Evolutionary conservation across 2,113 vertebrate species (phyloP).

Genomic region (Barbus barbus): DNA sequence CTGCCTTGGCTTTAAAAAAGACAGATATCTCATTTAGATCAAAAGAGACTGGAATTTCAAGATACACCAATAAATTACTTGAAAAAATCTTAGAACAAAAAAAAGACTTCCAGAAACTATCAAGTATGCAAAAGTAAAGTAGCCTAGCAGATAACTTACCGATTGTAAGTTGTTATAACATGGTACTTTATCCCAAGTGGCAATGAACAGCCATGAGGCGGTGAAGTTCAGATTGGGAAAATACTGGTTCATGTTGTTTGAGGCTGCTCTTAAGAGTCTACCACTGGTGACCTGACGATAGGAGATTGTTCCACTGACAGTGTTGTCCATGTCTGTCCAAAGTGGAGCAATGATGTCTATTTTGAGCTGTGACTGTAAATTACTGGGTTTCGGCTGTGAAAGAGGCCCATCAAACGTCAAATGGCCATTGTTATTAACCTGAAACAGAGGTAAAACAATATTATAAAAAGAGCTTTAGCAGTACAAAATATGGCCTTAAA

Average conservation of each 20-base stretch:
- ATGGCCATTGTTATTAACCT: background rate
- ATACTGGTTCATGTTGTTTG: conserved; percentile 2
- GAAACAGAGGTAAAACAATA: background rate
- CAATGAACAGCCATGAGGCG: conserved; percentile 34
- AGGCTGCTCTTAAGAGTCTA: background rate
- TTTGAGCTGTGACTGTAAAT: background rate
- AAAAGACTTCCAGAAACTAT: no score
- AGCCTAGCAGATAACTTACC: background rate
- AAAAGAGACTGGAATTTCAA: background rate
- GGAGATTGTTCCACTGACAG: background rate
- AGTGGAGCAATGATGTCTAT: conserved; percentile 34
- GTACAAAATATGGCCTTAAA: background rate
- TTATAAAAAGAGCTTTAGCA: background rate
- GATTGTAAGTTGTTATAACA: background rate
- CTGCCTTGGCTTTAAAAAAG: background rate
- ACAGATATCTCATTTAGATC: background rate
- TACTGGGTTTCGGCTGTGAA: background rate
- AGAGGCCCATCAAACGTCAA: conserved; percentile 5
- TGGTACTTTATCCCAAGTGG: conserved; percentile 16
- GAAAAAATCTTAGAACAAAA: no score
- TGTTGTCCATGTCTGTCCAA: conserved; percentile 20
- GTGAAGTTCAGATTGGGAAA: background rate
- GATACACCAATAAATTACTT: no score
- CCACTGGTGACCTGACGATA: conserved; percentile 36
- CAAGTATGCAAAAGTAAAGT: no score